Base-by-base conservation (phyloP, 2,888 invertebrate genomes). In the Sarcophaga variegata region DNA sequence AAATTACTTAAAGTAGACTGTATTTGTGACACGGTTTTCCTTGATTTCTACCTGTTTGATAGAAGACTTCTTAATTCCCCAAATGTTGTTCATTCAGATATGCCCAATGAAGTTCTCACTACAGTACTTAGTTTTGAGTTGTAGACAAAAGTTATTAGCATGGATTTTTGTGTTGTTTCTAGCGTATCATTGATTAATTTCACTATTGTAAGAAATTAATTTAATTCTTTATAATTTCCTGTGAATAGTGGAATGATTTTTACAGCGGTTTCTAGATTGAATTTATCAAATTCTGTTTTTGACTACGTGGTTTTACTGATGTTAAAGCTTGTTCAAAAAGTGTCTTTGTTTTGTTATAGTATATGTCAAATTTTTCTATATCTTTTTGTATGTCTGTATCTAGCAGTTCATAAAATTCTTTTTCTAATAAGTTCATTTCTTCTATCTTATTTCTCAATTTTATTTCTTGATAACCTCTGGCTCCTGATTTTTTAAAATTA, bases 201-300 rank as follows among this genome's bases (percentile, higher is more conserved):
- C 47, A 67, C 37, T 27, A n/a, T 71, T 37, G 60, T n/a, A 27
- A 71, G 25, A 17, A 71, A 71, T 71, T 37, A 71, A 59, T 59
- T 59, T 3, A 71, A n/a, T 5, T 71, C 71, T 60, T 71, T 71
- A 27, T 71, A 71, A 71, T 71, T 60, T 59, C 71, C 71, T 59
- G 59, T 37, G 37, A 59, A 71, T n/a, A 8, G 0, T 3, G 59
- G 59, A 60, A 71, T 60, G n/a, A 59, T 4, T 27, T 71, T 71
- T 27, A 25, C 8, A 37, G 37, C 60, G 11, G 27, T 71, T 71
- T 60, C 25, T n/a, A 37, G 17, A 60, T 59, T 71, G n/a, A 59
- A 71, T 17, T 27, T 17, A 14, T 27, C 17, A n/a, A 67, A 45
- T 45, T n/a, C 17, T 67, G 37, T 5, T 3, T 4, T 45, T 67